A percentile compares a stretch with the other conserved stretches of the same genome.
phyloP scores from a whole-genome alignment of 2,888 invertebrate species.

The Lydus trimaculatus region DNA sequence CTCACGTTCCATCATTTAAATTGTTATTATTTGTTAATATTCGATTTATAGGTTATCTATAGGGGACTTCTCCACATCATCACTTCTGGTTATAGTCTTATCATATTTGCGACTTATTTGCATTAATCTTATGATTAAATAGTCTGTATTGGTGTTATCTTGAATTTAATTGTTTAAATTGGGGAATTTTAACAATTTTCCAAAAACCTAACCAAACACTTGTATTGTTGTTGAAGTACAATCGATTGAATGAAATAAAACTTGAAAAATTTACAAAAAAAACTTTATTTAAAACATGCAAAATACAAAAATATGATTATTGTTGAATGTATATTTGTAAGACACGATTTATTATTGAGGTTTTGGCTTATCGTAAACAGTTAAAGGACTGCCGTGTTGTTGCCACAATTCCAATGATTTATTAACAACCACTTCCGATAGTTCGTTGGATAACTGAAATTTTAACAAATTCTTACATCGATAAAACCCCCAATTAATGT shows the following conservation, averaged over 20 bases:
- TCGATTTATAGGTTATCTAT: no score
- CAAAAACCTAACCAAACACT: background rate
- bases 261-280: slow-evolving; percentile 8
- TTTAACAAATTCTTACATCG: slow-evolving; percentile 59
- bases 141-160: background rate
- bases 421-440: slow-evolving; percentile 82
- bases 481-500: background rate
- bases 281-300: slow-evolving; percentile 13
- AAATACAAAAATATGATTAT: slow-evolving; percentile 20
- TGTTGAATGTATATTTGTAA: no score
- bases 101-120: no score
- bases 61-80: background rate
- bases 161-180: background rate
- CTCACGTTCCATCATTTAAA: no score
- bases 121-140: background rate
- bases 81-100: background rate
- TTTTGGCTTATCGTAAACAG: slow-evolving; percentile 57
- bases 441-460: slow-evolving; percentile 72
- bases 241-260: background rate
- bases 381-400: slow-evolving; percentile 72
- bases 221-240: background rate
- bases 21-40: no score
- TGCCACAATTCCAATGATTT: slow-evolving; percentile 89
- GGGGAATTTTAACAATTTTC: background rate
- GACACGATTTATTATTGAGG: slow-evolving; percentile 31